Evolutionary conservation across 2,797 vertebrate species (phyloP).

Genomic region (Pampus argenteus): DNA sequence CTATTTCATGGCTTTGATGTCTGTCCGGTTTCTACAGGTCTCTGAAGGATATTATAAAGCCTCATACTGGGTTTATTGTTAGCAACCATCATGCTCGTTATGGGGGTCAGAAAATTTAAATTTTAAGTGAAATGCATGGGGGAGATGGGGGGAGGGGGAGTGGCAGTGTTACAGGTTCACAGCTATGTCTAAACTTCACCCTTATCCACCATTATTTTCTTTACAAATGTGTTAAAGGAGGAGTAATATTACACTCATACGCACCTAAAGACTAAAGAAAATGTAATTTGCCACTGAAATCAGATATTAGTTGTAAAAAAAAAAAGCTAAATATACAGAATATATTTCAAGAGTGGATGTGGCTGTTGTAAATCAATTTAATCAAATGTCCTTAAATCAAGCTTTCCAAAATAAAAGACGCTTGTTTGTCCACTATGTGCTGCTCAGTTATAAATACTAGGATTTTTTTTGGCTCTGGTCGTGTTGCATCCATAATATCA

Average conservation of each 20-base stretch:
- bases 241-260: too few species aligned
- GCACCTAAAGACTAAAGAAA: neutral
- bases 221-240: neutral
- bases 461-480: neutral
- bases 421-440: too few species aligned
- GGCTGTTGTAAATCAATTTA: neutral
- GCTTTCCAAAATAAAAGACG: too few species aligned
- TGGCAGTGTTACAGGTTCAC: neutral
- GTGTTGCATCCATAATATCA: slow-evolving; percentile 4
- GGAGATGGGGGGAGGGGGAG: neutral
- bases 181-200: neutral
- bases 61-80: neutral
- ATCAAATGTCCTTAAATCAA: neutral
- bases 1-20: neutral
- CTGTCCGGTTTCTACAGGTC: neutral
- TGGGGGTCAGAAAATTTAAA: neutral
- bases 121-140: neutral
- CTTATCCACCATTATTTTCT: too few species aligned
- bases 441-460: neutral
- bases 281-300: neutral
- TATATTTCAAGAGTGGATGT: neutral
- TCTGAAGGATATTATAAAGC: neutral
- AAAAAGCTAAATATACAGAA: neutral
- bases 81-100: neutral
- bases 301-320: neutral